A percentile compares a stretch with the other conserved stretches of the same genome.
These are phyloP conservation scores for Oncorhynchus gorbuscha DNA, from an alignment of 2,113 vertebrate genomes.

Conservation along the genomic window DNA sequence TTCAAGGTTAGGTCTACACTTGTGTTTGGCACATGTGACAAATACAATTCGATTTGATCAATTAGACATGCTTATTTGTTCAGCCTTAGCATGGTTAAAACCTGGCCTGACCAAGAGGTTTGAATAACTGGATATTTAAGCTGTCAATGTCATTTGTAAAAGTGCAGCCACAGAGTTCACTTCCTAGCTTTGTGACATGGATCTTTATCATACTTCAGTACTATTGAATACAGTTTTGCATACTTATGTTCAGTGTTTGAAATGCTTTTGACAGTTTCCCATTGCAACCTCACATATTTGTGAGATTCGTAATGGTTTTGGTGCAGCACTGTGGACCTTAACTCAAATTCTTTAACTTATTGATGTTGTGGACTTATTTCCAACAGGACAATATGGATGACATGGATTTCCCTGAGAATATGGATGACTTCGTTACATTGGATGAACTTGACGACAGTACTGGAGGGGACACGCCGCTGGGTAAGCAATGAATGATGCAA, in stretches of 20 bases:
- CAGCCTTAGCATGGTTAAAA: neutral
- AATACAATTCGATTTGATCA: neutral
- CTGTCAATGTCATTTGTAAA: neutral
- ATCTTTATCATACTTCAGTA: neutral
- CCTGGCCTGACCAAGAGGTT: neutral
- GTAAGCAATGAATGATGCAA: constrained; percentile 1
- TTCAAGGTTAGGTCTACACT: too few relatives aligned
- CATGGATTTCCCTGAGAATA: constrained; percentile 74
- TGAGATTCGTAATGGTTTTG: neutral
- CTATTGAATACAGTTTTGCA: neutral
- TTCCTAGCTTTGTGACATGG: too few relatives aligned
- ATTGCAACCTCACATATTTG: neutral
- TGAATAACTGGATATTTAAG: neutral
- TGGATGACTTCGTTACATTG: constrained; percentile 84
- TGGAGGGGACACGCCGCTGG: neutral
- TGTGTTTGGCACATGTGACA: too few relatives aligned
- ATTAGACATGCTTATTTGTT: neutral
- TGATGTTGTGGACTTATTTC: neutral
- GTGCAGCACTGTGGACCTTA: neutral
- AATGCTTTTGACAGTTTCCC: neutral
- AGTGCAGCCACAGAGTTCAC: neutral
- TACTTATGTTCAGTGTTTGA: neutral
- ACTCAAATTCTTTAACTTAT: neutral
- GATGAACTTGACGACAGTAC: constrained; percentile 77
- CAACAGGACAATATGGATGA: constrained; percentile 40